phyloP scores from a whole-genome alignment of 1,140 invertebrate genomes.

The Planococcus citri region DNA sequence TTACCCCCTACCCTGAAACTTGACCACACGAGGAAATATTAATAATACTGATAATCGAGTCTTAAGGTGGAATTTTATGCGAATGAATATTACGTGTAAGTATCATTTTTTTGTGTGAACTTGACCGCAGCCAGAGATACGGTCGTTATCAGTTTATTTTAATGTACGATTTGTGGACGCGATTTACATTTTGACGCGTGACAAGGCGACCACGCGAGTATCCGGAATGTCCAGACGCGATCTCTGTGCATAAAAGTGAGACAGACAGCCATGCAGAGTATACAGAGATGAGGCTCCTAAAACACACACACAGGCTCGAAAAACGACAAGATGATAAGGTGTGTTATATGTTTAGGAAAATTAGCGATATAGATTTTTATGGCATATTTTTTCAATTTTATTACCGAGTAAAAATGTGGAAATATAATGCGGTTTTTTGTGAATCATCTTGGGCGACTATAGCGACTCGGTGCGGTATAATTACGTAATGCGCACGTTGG shows the following conservation, averaged over 20 bases:
- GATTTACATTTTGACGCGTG: conserved; percentile 13
- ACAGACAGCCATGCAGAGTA: no score
- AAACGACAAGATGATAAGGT: no score
- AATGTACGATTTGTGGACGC: neutral
- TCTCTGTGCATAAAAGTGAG: no score
- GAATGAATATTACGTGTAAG: no score
- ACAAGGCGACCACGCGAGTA: neutral
- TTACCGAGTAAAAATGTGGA: neutral
- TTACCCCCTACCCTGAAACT: no score
- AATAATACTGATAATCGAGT: no score
- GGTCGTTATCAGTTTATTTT: neutral
- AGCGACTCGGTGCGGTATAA: neutral
- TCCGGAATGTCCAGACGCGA: neutral
- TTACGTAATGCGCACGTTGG: neutral
- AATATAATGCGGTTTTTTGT: conserved; percentile 13
- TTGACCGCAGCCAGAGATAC: neutral
- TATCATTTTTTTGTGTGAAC: no score
- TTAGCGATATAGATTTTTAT: conserved; percentile 15
- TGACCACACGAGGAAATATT: neutral
- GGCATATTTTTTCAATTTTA: conserved; percentile 4
- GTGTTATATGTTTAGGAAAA: no score
- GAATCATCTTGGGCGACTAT: conserved; percentile 1
- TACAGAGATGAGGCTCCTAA: no score
- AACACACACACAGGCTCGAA: no score
- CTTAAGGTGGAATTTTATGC: neutral